Conservation (phyloP, 2,113 vertebrate genomes). For the Balaenoptera acutorostrata region DNA sequence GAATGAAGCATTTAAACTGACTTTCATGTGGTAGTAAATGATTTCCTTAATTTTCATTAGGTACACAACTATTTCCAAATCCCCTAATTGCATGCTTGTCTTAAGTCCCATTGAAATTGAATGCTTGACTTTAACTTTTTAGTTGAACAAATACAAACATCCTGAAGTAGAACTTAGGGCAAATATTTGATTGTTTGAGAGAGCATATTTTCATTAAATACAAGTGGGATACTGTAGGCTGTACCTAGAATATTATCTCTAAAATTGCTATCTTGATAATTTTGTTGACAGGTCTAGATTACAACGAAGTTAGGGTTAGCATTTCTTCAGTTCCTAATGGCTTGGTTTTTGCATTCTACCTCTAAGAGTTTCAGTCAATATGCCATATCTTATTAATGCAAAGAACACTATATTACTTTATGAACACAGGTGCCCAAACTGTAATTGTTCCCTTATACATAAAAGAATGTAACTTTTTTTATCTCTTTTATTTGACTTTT, state of each 20-base stretch:
- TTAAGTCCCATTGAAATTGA: slow-evolving; percentile 48
- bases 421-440: slow-evolving; percentile 72
- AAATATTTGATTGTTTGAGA: slow-evolving; percentile 79
- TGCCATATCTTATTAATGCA: slow-evolving; percentile 55
- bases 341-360: slow-evolving; percentile 69
- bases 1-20: background rate
- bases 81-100: background rate
- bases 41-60: slow-evolving; percentile 21
- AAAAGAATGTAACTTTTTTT: slow-evolving; percentile 69
- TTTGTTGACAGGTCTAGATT: slow-evolving; percentile 57
- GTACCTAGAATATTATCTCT: slow-evolving; percentile 59
- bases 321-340: slow-evolving; percentile 73
- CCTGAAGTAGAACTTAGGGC: slow-evolving; percentile 65
- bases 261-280: slow-evolving; percentile 47
- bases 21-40: background rate
- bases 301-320: slow-evolving; percentile 61
- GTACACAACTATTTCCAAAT: slow-evolving; percentile 39
- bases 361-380: slow-evolving; percentile 75
- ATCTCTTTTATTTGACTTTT: slow-evolving; percentile 73
- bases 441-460: slow-evolving; percentile 60
- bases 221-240: slow-evolving; percentile 70
- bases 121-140: slow-evolving; percentile 29
- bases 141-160: slow-evolving; percentile 52
- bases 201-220: slow-evolving; percentile 70
- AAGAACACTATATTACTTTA: slow-evolving; percentile 65